Evolutionary conservation across 1,140 invertebrate genomes (phyloP), one percentile per base, ranked within the genome.

Genomic region (Eufriesea mexicana): DNA sequence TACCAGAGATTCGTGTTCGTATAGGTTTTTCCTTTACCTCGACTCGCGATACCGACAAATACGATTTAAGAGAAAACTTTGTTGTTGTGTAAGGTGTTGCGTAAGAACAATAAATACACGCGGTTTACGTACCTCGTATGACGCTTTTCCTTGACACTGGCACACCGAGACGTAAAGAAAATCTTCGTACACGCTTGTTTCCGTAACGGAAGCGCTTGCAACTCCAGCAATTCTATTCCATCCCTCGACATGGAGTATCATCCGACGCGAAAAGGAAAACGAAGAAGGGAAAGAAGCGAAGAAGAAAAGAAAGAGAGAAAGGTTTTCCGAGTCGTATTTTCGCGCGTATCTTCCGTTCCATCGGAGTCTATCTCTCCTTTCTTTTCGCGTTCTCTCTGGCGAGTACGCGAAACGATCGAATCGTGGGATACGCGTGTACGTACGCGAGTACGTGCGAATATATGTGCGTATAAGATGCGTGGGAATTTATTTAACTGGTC

Each of bases 1-100:
- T 70, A 25, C 67, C 47, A 51, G n/a, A 23, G 6, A 9, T 35
- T 8, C 64, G 57, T 25, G 20, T 67, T 51, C 51, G 20, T 35
- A 54, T 76, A 12, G 28, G 72, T 54, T 28, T 35, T 80, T 82
- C 23, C 4, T 35, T 77, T 51, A 77, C 54, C 68, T 68, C 67
- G 54, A 66, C 23, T 59, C 57, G 59, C 71, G 59, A 86, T 67
- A 55, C 54, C 51, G 72, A 64, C 54, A 49, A 54, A 49, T 79
- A 84, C 61, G 59, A 80, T 20, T 35, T 59, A 76, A 25, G 45
- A 61, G 2, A 45, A 80, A 74, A 66, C 47, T 78, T 87, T 84
- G 68, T 84, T 87, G 72, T 79, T 87, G 66, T 88, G 78, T 82
- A 88, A 88, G 80, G 76, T 87, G 83, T 87, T 88, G 73, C 81